These are phyloP conservation scores for Archaeoteleia sp. DNA, from an alignment of 2,888 invertebrate species.

Conservation along the genomic window DNA sequence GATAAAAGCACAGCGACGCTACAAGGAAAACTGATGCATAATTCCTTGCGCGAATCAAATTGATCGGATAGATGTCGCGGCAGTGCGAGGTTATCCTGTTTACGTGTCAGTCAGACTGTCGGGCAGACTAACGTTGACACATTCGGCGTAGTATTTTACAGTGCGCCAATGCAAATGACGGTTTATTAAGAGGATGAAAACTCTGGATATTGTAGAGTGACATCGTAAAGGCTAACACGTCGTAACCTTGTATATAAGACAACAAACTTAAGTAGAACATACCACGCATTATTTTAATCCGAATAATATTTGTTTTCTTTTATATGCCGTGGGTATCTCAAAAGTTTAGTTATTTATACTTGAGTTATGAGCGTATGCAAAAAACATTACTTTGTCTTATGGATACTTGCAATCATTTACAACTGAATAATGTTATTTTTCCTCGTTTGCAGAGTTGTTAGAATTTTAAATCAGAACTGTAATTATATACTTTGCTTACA, in stretches of 20 bases:
- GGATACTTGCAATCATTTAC: too few relatives aligned
- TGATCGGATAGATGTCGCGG: slow-evolving; percentile 43
- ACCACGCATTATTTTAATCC: slow-evolving; percentile 55
- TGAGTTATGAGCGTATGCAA: too few relatives aligned
- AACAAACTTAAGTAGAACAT: slow-evolving; percentile 52
- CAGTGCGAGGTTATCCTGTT: slow-evolving; percentile 57
- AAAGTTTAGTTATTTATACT: background rate
- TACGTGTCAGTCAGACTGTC: slow-evolving; percentile 62
- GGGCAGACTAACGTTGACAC: slow-evolving; percentile 49
- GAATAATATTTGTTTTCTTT: slow-evolving; percentile 49
- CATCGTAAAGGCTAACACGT: slow-evolving; percentile 64
- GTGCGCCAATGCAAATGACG: slow-evolving; percentile 51
- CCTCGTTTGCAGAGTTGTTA: too few relatives aligned
- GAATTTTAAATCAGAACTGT: too few relatives aligned
- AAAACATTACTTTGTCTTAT: too few relatives aligned
- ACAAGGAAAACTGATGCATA: slow-evolving; percentile 10
- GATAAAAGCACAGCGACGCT: slow-evolving; percentile 10
- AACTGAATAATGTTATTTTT: too few relatives aligned
- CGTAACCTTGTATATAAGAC: slow-evolving; percentile 70
- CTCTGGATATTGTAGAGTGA: slow-evolving; percentile 62
- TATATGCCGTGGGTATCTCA: slow-evolving; percentile 30
- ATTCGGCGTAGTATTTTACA: slow-evolving; percentile 52
- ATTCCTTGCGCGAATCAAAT: slow-evolving; percentile 29
- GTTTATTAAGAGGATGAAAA: slow-evolving; percentile 67
- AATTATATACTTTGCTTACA: too few relatives aligned